phyloP scores from a whole-genome alignment of 2,888 invertebrate species.

The Galerucella pusilla region DNA sequence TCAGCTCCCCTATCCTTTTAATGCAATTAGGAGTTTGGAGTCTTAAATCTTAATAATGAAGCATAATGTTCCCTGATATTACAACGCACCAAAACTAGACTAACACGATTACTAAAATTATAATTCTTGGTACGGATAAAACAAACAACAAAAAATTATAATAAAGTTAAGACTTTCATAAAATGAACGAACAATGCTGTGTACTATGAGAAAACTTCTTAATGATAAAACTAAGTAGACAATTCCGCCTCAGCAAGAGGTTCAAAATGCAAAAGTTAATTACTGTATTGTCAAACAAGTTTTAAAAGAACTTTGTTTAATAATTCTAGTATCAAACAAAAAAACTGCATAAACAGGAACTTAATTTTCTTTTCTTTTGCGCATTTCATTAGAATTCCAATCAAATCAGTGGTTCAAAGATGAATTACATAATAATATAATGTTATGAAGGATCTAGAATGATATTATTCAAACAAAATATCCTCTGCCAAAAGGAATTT shows the following conservation, averaged over 20 bases:
- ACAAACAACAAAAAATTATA: conserved; percentile 5
- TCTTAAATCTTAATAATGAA: conserved; percentile 55
- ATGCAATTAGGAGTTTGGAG: conserved; percentile 55
- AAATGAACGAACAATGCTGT: conserved; percentile 9
- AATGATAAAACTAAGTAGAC: conserved; percentile 8
- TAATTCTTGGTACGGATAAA: conserved; percentile 8
- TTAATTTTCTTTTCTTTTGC: no score
- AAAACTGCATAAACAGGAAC: no score
- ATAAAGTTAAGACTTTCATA: background rate
- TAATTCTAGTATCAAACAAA: no score
- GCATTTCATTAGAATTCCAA: no score
- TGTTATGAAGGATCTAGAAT: no score
- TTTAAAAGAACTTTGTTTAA: background rate
- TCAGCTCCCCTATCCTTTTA: conserved; percentile 49
- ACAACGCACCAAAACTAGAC: conserved; percentile 16
- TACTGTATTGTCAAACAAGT: background rate
- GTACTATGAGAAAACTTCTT: conserved; percentile 2
- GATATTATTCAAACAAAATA: no score
- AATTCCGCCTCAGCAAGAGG: conserved; percentile 1
- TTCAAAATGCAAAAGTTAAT: conserved; percentile 6
- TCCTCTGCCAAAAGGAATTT: no score
- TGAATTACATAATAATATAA: no score
- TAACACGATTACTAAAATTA: conserved; percentile 16
- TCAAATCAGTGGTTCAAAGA: no score
- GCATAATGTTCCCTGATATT: conserved; percentile 47